Percentiles rank a stretch among this genome's conserved stretches.
Conservation (phyloP, 2,888 invertebrate species). For the Perizoma affinitatum region DNA sequence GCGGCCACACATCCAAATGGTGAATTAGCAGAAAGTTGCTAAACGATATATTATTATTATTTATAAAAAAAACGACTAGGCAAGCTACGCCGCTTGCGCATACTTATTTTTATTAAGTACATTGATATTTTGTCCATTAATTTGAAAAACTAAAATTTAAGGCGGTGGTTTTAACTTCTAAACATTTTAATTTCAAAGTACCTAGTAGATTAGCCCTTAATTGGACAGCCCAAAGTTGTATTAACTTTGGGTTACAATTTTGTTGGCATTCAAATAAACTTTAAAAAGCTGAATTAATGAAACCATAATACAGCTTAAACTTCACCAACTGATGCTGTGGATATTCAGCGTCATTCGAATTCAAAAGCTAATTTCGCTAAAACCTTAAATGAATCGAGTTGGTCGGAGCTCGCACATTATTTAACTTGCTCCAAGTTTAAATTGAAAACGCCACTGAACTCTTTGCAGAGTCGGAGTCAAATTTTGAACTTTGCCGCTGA, state of each 20-base stretch:
- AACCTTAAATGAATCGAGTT: conserved; percentile 83
- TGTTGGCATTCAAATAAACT: conserved; percentile 38
- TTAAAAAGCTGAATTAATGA: conserved; percentile 57
- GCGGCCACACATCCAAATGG: no score
- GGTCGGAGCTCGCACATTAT: conserved; percentile 81
- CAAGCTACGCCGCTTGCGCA: no score
- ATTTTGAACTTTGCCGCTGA: conserved; percentile 84
- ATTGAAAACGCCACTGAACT: conserved; percentile 83
- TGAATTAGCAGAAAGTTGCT: no score
- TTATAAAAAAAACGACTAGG: no score
- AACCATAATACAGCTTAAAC: conserved; percentile 55
- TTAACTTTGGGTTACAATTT: conserved; percentile 34
- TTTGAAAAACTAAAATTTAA: no score
- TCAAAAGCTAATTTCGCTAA: conserved; percentile 83
- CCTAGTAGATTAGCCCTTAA: conserved; percentile 17
- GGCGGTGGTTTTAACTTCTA: no score
- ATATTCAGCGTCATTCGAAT: conserved; percentile 76
- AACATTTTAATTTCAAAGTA: not conserved
- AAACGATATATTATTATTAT: no score
- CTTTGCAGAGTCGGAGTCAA: conserved; percentile 80
- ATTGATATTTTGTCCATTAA: no score
- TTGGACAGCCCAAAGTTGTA: conserved; percentile 28
- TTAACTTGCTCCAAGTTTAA: conserved; percentile 83
- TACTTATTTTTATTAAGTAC: no score
- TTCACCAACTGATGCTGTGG: conserved; percentile 58